Conservation (phyloP, 2,888 invertebrate genomes). For the Lasioglossum figueresi region DNA sequence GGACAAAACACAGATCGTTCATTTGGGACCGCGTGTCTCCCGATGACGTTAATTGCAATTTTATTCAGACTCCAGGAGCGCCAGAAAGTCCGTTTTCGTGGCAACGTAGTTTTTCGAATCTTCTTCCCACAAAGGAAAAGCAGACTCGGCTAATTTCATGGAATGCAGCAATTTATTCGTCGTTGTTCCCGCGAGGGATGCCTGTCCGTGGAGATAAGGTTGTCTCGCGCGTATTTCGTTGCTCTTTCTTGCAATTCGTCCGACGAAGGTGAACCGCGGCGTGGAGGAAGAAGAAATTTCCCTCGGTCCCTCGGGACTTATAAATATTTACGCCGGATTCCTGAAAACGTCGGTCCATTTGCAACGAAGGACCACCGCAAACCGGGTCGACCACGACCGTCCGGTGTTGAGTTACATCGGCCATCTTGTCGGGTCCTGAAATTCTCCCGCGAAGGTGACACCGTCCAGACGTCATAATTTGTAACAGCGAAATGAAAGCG, state of each 20-base stretch:
- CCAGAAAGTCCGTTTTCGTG: conserved; percentile 8
- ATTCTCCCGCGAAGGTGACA: conserved; percentile 56
- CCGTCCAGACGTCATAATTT: conserved; percentile 53
- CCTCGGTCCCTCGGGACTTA: conserved; percentile 52
- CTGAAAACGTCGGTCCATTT: conserved; percentile 69
- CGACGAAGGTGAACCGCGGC: background rate
- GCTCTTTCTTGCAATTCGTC: conserved; percentile 41
- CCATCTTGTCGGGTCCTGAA: conserved; percentile 34
- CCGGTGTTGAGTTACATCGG: conserved; percentile 64
- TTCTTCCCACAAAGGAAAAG: conserved; percentile 44
- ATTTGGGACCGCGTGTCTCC: background rate
- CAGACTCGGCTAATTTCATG: conserved; percentile 32
- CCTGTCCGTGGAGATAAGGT: conserved; percentile 52
- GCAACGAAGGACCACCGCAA: conserved; percentile 68
- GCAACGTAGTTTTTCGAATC: conserved; percentile 10
- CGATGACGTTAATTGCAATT: conserved; percentile 33
- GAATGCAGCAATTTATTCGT: conserved; percentile 52
- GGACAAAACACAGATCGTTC: conserved; percentile 13
- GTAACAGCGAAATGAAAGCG: conserved; percentile 33
- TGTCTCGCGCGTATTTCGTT: conserved; percentile 29
- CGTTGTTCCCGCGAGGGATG: conserved; percentile 36
- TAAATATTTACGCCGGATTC: conserved; percentile 73
- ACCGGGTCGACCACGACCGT: conserved; percentile 51
- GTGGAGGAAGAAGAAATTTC: background rate
- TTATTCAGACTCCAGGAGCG: conserved; percentile 9